Base-by-base conservation (phyloP, 2,113 vertebrate species). In the Caranx ignobilis region DNA sequence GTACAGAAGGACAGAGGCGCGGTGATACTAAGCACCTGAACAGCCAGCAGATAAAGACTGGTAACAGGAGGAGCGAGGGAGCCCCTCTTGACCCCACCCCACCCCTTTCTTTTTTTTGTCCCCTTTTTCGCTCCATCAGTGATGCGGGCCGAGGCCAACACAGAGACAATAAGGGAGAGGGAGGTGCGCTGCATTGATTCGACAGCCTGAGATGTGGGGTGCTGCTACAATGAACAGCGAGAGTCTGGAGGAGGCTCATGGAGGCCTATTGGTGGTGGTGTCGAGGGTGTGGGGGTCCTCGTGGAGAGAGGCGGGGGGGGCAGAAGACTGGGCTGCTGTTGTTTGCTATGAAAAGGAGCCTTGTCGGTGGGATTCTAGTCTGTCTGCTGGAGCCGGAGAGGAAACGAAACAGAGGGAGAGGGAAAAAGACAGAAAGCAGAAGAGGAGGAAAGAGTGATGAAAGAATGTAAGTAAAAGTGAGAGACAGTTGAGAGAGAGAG, bases 321-420 rank as follows among this genome's bases (percentile, higher is more conserved):
- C 2, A 35, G 31, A 50, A 72, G 59, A 72, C n/a, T 74, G 45
- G 76, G 74, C 81, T 81, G 88, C 79, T 89, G 86, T 71, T 83
- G 82, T 85, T 68, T 81, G 75, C 82, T 75, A 75, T 89, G 75
- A 92, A 93, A 93, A 94, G 84, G 65, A 68, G 56, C 83, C 87
- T 93, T 94, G 92, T 91, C 91, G 85, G 77, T 66, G 72, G 79
- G 79, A 86, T 63, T 90, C 66, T 75, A 56, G 73, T 79, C 79
- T 75, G 62, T 79, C 73, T 84, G 80, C 81, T 81, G 10, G 41
- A 81, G 71, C 55, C 21, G 48, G 63, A 87, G 82, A 87, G 82
- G 63, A 78, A 85, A 84, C 50, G 21, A 78, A 60, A 80, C 61
- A 75, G 39, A 82, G 52, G 31, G 34, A 31, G 75, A 48, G 21